Percentiles rank a stretch among this genome's conserved stretches.
phyloP scores from a whole-genome alignment of 2,113 vertebrate genomes.

The Callopanchax toddi region DNA sequence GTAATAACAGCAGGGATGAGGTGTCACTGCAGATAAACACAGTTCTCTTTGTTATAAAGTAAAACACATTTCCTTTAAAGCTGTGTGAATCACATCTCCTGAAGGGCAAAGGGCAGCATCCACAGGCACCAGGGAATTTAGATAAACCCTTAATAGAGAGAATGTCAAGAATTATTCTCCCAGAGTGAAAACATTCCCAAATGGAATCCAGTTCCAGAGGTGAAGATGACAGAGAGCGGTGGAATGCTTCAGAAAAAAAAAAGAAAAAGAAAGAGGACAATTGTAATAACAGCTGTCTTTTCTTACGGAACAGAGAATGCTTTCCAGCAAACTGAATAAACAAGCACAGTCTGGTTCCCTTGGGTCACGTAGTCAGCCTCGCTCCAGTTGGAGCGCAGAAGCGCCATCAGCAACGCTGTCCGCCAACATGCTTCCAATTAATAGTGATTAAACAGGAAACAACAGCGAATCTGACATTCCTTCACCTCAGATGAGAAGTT shows the following conservation, averaged over 20 bases:
- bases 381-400: slow-evolving; percentile 62
- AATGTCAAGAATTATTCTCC: slow-evolving; percentile 34
- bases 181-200: slow-evolving; percentile 26
- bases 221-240: slow-evolving; percentile 50
- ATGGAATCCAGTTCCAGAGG: slow-evolving; percentile 55
- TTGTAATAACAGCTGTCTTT: slow-evolving; percentile 81
- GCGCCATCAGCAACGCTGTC: slow-evolving; percentile 55
- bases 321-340: slow-evolving; percentile 80
- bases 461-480: slow-evolving; percentile 77
- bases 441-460: slow-evolving; percentile 82
- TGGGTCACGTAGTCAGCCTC: slow-evolving; percentile 58
- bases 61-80: slow-evolving; percentile 30
- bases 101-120: slow-evolving; percentile 21
- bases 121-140: slow-evolving; percentile 1
- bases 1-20: slow-evolving; percentile 44
- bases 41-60: slow-evolving; percentile 25
- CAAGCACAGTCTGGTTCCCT: slow-evolving; percentile 70
- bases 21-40: slow-evolving; percentile 35
- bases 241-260: slow-evolving; percentile 65
- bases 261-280: slow-evolving; percentile 62
- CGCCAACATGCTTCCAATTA: slow-evolving; percentile 82
- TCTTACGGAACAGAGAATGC: slow-evolving; percentile 77
- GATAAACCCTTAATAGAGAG: slow-evolving; percentile 24
- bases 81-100: slow-evolving; percentile 16
- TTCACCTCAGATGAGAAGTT: slow-evolving; percentile 39